Conservation (phyloP, 2,888 invertebrate species). For the Scrobipalpa costella region DNA sequence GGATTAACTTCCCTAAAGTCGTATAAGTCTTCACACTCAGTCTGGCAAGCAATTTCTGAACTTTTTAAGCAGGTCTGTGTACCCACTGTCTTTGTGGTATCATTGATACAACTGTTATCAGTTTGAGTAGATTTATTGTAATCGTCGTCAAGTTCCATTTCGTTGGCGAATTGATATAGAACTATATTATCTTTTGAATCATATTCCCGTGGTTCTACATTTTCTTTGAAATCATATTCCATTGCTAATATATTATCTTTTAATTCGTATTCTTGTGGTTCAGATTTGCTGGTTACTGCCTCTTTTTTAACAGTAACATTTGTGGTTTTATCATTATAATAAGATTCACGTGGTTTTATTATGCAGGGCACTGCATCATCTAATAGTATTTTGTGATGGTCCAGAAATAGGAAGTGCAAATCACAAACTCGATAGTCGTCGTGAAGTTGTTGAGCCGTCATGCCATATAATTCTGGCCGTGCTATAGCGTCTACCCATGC, state of each 20-base stretch:
- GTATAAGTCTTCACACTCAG: background rate
- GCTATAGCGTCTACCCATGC: constrained; percentile 15
- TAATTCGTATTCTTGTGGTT: background rate
- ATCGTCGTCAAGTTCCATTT: background rate
- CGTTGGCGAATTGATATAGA: background rate
- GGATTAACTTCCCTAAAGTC: constrained; percentile 3
- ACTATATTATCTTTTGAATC: background rate
- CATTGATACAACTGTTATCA: background rate
- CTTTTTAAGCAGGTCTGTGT: constrained; percentile 3
- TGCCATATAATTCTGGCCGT: constrained; percentile 8
- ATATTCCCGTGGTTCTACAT: background rate
- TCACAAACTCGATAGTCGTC: constrained; percentile 20
- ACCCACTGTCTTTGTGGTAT: constrained; percentile 6
- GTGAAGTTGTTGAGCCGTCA: constrained; percentile 5
- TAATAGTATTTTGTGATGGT: constrained; percentile 18
- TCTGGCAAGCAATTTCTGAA: constrained; percentile 22
- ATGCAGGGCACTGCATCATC: constrained; percentile 17
- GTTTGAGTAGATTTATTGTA: constrained; percentile 21
- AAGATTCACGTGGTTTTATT: background rate
- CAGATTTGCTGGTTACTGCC: background rate
- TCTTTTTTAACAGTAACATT: background rate
- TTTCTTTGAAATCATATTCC: too few relatives aligned
- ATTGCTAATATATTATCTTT: background rate
- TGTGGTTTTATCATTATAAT: background rate
- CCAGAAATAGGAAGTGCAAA: constrained; percentile 17